phyloP scores from a whole-genome alignment of 2,797 vertebrate genomes.

The Paguma larvata region DNA sequence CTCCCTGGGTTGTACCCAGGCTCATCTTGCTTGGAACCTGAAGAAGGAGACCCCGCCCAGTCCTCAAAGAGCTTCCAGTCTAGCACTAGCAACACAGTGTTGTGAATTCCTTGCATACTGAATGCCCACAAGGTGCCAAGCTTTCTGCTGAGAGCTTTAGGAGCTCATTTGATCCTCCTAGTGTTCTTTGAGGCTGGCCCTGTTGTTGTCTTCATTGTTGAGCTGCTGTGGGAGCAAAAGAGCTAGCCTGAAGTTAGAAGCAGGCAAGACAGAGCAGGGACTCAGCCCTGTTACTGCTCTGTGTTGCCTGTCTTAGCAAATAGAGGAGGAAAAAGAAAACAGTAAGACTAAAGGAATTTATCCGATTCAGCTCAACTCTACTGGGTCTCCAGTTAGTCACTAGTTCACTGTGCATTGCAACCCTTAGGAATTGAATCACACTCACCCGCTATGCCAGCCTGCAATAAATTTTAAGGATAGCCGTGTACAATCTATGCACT shows the following conservation, averaged over 20 bases:
- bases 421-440: not conserved
- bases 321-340: not conserved
- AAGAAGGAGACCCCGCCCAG: not conserved
- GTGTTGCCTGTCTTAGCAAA: not conserved
- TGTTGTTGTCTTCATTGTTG: not conserved
- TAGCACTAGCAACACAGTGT: not conserved
- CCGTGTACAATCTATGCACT: not conserved
- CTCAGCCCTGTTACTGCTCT: not conserved
- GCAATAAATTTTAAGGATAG: not conserved
- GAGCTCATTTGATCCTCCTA: not conserved
- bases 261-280: not conserved
- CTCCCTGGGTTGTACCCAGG: not conserved
- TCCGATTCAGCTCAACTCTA: not conserved
- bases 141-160: slow-evolving; percentile 17
- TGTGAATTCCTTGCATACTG: not conserved
- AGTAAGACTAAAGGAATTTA: not conserved
- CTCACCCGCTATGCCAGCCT: not conserved
- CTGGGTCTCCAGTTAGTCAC: not conserved
- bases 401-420: not conserved
- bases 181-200: not conserved
- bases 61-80: not conserved
- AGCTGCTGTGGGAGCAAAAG: not conserved
- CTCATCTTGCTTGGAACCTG: not conserved
- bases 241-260: not conserved
- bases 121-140: not conserved